phyloP scores from a whole-genome alignment of 2,888 invertebrate species.

The Luperina testacea region DNA sequence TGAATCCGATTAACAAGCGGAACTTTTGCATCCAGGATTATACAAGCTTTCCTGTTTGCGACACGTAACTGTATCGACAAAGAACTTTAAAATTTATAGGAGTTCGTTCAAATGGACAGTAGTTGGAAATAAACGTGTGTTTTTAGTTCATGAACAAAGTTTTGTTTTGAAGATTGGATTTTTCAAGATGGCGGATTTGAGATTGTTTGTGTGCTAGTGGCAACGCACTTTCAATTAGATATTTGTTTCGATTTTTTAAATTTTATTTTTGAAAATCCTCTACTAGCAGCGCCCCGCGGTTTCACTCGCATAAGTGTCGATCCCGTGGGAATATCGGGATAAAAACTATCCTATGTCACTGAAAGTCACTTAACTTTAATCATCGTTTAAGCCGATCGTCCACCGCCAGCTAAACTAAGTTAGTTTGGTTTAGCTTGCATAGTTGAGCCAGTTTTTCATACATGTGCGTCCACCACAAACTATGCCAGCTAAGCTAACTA shows the following conservation, averaged over 20 bases:
- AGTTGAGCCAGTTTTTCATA: too few species aligned
- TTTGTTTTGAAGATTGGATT: slow-evolving; percentile 24
- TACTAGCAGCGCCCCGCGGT: too few species aligned
- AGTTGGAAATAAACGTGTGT: slow-evolving; percentile 47
- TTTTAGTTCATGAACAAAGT: slow-evolving; percentile 36
- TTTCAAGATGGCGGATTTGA: slow-evolving; percentile 33
- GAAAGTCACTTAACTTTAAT: too few species aligned
- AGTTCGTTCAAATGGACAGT: slow-evolving; percentile 40
- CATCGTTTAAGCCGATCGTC: too few species aligned
- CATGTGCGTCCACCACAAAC: too few species aligned
- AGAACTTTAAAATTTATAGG: slow-evolving; percentile 54
- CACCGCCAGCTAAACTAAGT: too few species aligned
- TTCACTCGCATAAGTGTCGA: too few species aligned
- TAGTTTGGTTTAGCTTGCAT: too few species aligned
- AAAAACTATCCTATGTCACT: too few species aligned
- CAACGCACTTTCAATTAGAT: slow-evolving; percentile 7
- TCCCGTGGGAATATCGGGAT: too few species aligned
- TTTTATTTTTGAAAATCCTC: too few species aligned
- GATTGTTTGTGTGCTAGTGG: slow-evolving; percentile 13
- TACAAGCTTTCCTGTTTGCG: slow-evolving; percentile 54
- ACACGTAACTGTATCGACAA: slow-evolving; percentile 57
- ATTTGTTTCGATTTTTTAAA: neutral
- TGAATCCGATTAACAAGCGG: slow-evolving; percentile 65
- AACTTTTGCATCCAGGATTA: slow-evolving; percentile 67
- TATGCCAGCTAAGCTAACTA: too few species aligned